Conservation (phyloP, 2,888 invertebrate species). For the Dorcus parallelipipedus region DNA sequence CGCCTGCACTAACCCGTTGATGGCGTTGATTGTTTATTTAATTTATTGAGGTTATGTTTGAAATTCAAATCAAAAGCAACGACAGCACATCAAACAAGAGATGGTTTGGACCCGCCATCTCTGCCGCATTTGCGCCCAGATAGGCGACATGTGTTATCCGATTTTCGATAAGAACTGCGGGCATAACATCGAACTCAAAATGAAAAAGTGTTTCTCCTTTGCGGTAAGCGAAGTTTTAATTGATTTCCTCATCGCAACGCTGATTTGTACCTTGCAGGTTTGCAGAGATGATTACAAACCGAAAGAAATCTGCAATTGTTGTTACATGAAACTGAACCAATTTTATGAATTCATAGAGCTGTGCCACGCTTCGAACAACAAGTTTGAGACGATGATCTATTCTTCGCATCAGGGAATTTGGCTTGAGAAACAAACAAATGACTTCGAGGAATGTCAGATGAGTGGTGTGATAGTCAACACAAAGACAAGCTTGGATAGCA, state of each 20-base stretch:
- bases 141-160: slow-evolving; percentile 37
- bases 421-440: slow-evolving; percentile 9
- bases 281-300: slow-evolving; percentile 44
- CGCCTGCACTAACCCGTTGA: too few relatives aligned
- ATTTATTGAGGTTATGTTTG: too few relatives aligned
- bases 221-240: slow-evolving; percentile 33
- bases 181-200: slow-evolving; percentile 40
- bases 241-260: slow-evolving; percentile 1
- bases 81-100: too few relatives aligned
- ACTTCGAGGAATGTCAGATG: slow-evolving; percentile 12
- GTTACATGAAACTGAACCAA: slow-evolving; percentile 43
- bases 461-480: slow-evolving; percentile 16
- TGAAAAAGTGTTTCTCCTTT: slow-evolving; percentile 44
- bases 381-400: slow-evolving; percentile 40
- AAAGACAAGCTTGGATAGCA: background rate
- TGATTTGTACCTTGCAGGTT: slow-evolving; percentile 33
- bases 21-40: too few relatives aligned
- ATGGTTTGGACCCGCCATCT: slow-evolving; percentile 35
- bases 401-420: slow-evolving; percentile 17
- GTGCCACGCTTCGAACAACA: slow-evolving; percentile 40
- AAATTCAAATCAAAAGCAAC: too few relatives aligned
- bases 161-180: slow-evolving; percentile 38
- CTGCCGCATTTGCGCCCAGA: slow-evolving; percentile 43
- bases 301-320: slow-evolving; percentile 43
- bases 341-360: slow-evolving; percentile 41